Evolutionary conservation across 2,888 invertebrate species (phyloP).

Genomic region (Listrodromus nycthemerus): DNA sequence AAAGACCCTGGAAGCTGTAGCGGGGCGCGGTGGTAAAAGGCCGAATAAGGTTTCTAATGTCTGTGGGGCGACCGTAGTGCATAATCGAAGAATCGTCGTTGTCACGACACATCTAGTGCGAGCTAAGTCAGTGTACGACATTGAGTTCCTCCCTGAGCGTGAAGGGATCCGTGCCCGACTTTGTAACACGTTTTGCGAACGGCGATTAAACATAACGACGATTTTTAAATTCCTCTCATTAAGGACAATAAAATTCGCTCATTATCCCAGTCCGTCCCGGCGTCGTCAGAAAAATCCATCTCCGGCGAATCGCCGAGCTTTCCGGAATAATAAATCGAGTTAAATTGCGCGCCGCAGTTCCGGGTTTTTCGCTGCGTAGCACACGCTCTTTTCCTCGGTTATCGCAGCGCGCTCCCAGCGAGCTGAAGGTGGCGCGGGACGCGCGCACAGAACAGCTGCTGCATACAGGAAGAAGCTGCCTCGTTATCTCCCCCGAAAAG

Average conservation of each 20-base stretch:
- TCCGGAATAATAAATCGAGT: not conserved
- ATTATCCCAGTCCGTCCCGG: not conserved
- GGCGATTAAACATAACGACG: slow-evolving; percentile 33
- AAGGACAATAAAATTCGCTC: slow-evolving; percentile 1
- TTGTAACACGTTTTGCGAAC: slow-evolving; percentile 27
- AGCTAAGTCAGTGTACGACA: slow-evolving; percentile 27
- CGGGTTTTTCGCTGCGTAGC: not conserved
- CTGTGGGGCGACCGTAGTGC: slow-evolving; percentile 39
- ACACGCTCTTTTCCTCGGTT: not conserved
- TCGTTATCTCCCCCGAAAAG: not conserved
- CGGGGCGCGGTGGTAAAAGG: slow-evolving; percentile 42
- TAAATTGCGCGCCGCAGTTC: not conserved
- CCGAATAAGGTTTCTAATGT: slow-evolving; percentile 70
- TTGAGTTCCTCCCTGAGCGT: not conserved
- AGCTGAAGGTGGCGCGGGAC: not conserved
- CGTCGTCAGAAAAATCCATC: not conserved
- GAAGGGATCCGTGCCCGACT: slow-evolving; percentile 6
- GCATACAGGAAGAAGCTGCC: slow-evolving; percentile 28
- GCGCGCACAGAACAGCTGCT: slow-evolving; percentile 47
- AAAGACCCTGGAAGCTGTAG: slow-evolving; percentile 53
- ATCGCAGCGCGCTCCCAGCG: slow-evolving; percentile 14
- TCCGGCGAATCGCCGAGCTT: not conserved
- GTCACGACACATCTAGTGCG: slow-evolving; percentile 59
- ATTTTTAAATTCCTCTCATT: not conserved
- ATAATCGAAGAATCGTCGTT: slow-evolving; percentile 56